Percentiles rank a stretch among this genome's conserved stretches.
These are phyloP conservation scores for Fregetta grallaria DNA, from an alignment of 2,113 vertebrate genomes.

Conservation along the genomic window DNA sequence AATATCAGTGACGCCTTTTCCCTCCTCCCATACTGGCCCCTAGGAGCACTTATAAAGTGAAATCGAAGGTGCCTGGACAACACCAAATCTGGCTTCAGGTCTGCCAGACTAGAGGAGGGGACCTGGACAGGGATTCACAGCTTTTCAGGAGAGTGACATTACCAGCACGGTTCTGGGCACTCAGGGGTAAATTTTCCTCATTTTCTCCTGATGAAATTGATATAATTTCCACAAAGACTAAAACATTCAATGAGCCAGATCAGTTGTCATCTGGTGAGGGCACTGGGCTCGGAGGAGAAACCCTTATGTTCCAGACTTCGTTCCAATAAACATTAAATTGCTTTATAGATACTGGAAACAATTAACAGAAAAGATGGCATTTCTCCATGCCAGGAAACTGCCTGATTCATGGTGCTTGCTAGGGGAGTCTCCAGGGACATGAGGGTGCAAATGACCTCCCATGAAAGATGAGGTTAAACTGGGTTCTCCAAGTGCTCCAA, in stretches of 20 bases:
- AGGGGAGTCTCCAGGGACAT: not conserved
- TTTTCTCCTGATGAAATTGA: conserved; percentile 11
- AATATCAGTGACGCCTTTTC: not conserved
- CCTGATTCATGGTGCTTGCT: not conserved
- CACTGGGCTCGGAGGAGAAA: not conserved
- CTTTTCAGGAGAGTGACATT: not conserved
- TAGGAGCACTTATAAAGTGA: not conserved
- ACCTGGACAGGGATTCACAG: not conserved
- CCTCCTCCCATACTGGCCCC: fast-evolving
- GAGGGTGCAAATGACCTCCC: not conserved
- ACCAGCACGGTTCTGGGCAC: not conserved
- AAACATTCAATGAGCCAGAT: conserved; percentile 34
- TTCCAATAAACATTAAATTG: conserved; percentile 52
- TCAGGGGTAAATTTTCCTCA: not conserved
- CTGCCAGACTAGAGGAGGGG: not conserved
- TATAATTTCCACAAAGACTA: conserved; percentile 36
- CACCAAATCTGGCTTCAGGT: not conserved
- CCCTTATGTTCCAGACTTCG: conserved; percentile 39
- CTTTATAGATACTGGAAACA: conserved; percentile 25
- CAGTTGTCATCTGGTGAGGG: conserved; percentile 51
- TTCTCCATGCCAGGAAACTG: not conserved
- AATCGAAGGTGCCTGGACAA: not conserved
- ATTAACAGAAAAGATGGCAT: not conserved
- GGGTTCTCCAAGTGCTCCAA: not conserved
- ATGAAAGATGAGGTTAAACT: not conserved